Evolutionary conservation across 2,113 vertebrate species (phyloP).

Genomic region (Festucalex cinctus): DNA sequence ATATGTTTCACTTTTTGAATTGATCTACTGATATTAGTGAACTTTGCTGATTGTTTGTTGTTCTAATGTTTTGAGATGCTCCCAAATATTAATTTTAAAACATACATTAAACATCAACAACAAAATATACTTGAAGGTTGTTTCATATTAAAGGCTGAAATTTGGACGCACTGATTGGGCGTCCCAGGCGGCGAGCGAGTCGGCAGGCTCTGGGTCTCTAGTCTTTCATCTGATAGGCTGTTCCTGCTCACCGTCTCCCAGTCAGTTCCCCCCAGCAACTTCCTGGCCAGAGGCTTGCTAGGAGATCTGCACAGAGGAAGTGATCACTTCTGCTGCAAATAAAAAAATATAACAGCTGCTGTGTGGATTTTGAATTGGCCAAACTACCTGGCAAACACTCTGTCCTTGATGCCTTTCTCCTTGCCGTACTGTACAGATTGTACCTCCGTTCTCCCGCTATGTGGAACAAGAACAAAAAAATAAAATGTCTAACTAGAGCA

Average conservation of each 20-base stretch:
- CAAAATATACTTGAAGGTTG: neutral
- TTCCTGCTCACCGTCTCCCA: slow-evolving; percentile 96
- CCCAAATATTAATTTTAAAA: too few species aligned
- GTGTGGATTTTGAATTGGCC: neutral
- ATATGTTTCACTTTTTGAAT: too few species aligned
- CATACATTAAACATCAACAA: neutral
- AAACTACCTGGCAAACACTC: slow-evolving; percentile 93
- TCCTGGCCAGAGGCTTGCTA: slow-evolving; percentile 90
- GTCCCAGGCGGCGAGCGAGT: slow-evolving; percentile 96
- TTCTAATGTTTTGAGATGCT: too few species aligned
- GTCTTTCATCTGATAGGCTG: slow-evolving; percentile 89
- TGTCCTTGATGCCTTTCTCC: slow-evolving; percentile 94
- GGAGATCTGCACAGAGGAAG: slow-evolving; percentile 79
- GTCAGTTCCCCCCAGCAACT: slow-evolving; percentile 84
- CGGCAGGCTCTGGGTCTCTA: slow-evolving; percentile 96
- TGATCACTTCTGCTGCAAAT: neutral
- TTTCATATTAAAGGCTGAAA: neutral
- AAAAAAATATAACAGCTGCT: neutral
- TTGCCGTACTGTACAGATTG: slow-evolving; percentile 99
- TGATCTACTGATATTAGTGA: too few species aligned
- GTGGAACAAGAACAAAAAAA: slow-evolving; percentile 36
- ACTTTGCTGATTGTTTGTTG: too few species aligned
- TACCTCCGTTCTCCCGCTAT: slow-evolving; percentile 93
- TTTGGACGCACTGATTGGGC: slow-evolving; percentile 88
- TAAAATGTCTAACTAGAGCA: neutral